These are phyloP conservation scores for Psephotus haematonotus DNA, from an alignment of 2,113 vertebrate genomes.

Conservation along the genomic window DNA sequence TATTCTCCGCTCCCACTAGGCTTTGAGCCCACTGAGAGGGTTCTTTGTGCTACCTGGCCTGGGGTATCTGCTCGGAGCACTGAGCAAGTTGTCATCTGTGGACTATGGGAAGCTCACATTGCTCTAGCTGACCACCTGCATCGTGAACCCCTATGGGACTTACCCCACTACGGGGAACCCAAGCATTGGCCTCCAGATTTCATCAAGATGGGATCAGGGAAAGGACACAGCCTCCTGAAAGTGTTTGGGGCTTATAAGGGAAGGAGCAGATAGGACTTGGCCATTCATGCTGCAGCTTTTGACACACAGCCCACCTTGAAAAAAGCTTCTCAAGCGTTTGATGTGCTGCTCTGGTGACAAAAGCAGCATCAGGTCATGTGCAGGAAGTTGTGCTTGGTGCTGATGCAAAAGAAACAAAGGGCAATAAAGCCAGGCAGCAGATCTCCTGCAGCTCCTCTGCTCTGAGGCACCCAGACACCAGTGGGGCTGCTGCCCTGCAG, in stretches of 20 bases:
- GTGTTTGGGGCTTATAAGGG: not conserved
- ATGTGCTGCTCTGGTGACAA: not conserved
- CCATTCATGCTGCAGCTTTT: not conserved
- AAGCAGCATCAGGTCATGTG: not conserved
- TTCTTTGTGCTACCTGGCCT: not conserved
- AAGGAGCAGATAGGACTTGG: not conserved
- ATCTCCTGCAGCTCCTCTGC: not conserved
- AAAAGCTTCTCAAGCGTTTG: not conserved
- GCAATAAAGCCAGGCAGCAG: not conserved
- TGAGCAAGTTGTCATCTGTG: accelerated
- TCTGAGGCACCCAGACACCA: not conserved
- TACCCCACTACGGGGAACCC: accelerated
- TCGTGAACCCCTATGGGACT: not conserved
- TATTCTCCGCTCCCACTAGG: not conserved
- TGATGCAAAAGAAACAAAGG: not conserved
- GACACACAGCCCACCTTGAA: not conserved
- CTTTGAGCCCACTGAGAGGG: not conserved
- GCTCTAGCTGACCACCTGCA: not conserved
- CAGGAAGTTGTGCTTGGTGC: not conserved
- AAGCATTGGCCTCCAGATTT: not conserved
- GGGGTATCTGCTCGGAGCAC: not conserved
- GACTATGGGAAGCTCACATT: not conserved
- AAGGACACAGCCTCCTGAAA: not conserved
- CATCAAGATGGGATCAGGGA: not conserved
- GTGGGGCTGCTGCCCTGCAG: not conserved